These are phyloP conservation scores for Nycticryphes semicollaris DNA, from an alignment of 2,113 vertebrate genomes.

Conservation along the genomic window DNA sequence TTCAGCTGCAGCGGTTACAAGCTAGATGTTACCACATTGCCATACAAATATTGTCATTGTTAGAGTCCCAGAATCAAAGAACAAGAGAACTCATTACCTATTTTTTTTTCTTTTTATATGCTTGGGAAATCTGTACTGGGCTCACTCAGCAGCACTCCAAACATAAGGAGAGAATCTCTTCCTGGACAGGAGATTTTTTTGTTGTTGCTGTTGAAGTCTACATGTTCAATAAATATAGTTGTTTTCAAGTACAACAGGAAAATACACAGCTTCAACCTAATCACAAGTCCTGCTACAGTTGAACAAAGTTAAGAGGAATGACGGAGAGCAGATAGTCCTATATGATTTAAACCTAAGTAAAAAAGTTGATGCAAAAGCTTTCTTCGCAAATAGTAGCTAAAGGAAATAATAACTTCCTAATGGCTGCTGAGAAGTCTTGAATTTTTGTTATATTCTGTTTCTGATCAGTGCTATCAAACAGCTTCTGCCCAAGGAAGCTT, in stretches of 20 bases:
- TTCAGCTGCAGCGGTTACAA: constrained; percentile 35
- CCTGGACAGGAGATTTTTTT: constrained; percentile 15
- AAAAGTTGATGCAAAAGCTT: background rate
- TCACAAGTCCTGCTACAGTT: background rate
- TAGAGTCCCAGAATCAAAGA: constrained; percentile 43
- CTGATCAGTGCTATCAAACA: background rate
- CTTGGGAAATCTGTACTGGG: constrained; percentile 9
- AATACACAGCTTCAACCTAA: background rate
- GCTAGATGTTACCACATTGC: constrained; percentile 18
- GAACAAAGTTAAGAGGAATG: background rate
- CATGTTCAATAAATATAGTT: constrained; percentile 18
- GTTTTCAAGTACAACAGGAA: constrained; percentile 39
- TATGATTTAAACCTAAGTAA: background rate
- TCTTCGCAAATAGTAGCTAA: background rate
- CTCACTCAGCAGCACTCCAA: background rate
- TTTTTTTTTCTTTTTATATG: background rate
- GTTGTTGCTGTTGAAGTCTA: background rate
- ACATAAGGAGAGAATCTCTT: background rate
- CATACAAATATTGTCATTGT: constrained; percentile 7
- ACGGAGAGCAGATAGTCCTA: background rate
- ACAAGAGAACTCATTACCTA: constrained; percentile 44
- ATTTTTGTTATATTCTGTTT: background rate
- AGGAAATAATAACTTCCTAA: background rate
- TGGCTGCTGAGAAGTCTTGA: background rate
- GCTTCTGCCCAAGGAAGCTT: background rate